These are phyloP conservation scores for Helogale parvula DNA, from an alignment of 2,113 vertebrate species.

Conservation along the genomic window DNA sequence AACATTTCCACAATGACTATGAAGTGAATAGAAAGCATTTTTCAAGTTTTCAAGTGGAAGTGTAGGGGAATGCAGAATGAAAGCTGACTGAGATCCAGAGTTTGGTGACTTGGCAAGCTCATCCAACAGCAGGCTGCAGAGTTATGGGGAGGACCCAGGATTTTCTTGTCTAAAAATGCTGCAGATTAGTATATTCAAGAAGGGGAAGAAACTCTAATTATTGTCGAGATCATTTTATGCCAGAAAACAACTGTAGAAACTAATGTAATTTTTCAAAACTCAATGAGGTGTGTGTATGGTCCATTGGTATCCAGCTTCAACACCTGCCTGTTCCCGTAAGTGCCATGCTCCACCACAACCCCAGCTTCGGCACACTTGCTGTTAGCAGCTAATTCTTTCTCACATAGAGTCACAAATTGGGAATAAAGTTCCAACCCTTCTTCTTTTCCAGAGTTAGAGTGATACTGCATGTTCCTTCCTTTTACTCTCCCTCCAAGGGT, in stretches of 20 bases:
- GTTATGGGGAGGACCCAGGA: not conserved
- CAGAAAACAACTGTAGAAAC: not conserved
- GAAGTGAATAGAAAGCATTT: not conserved
- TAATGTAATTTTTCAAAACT: conserved; percentile 88
- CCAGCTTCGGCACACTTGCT: conserved; percentile 83
- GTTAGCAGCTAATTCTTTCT: conserved; percentile 86
- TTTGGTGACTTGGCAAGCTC: not conserved
- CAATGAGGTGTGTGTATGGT: conserved; percentile 95
- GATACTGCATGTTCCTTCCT: conserved; percentile 95
- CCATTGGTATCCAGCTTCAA: conserved; percentile 95
- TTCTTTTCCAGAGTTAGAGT: conserved; percentile 93
- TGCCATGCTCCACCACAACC: conserved; percentile 89
- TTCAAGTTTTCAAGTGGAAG: conserved; percentile 18
- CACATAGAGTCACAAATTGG: conserved; percentile 90
- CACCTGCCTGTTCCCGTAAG: conserved; percentile 95
- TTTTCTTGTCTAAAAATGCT: conserved; percentile 1
- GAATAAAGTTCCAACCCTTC: conserved; percentile 91
- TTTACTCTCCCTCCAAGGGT: conserved; percentile 94
- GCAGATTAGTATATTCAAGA: conserved; percentile 23
- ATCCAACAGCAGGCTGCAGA: not conserved
- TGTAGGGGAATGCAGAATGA: not conserved
- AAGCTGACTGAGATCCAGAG: not conserved
- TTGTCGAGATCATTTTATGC: not conserved
- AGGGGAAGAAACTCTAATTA: not conserved
- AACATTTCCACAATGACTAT: conserved; percentile 14